These are phyloP conservation scores for Neopelma chrysocephalum DNA, from an alignment of 2,797 vertebrate genomes.

Conservation along the genomic window DNA sequence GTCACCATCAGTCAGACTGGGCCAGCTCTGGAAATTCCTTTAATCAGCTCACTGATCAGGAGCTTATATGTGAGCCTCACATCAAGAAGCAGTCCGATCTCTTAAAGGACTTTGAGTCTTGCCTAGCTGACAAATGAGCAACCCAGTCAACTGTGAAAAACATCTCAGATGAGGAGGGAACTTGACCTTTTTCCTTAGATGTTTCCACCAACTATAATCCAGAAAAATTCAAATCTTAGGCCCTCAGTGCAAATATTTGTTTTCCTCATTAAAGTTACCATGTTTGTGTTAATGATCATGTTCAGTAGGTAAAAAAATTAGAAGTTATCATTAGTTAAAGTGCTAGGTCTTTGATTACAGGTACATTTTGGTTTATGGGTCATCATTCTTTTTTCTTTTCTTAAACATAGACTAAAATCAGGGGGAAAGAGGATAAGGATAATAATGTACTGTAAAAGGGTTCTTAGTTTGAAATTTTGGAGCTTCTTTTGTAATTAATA, in stretches of 20 bases:
- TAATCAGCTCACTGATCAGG: background rate
- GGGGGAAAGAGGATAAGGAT: background rate
- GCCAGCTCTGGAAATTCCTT: background rate
- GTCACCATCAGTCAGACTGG: background rate
- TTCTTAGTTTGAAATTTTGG: background rate
- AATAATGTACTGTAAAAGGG: background rate
- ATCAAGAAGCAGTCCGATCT: background rate
- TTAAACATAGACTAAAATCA: background rate
- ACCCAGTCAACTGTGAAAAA: background rate
- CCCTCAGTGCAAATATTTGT: background rate
- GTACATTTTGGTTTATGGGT: background rate
- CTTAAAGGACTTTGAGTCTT: background rate
- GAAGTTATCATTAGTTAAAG: background rate
- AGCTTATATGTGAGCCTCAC: background rate
- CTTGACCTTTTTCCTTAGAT: background rate
- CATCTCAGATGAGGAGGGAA: background rate
- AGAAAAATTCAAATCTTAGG: background rate
- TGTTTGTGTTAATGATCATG: background rate
- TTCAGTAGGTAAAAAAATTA: background rate
- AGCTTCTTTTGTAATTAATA: background rate
- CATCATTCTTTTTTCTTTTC: background rate
- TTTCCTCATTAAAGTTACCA: background rate
- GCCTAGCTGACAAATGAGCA: background rate
- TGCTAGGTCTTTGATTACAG: background rate
- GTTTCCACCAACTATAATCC: background rate